These are phyloP conservation scores for Thecophora atra DNA, from an alignment of 2,888 invertebrate genomes.

Conservation along the genomic window DNA sequence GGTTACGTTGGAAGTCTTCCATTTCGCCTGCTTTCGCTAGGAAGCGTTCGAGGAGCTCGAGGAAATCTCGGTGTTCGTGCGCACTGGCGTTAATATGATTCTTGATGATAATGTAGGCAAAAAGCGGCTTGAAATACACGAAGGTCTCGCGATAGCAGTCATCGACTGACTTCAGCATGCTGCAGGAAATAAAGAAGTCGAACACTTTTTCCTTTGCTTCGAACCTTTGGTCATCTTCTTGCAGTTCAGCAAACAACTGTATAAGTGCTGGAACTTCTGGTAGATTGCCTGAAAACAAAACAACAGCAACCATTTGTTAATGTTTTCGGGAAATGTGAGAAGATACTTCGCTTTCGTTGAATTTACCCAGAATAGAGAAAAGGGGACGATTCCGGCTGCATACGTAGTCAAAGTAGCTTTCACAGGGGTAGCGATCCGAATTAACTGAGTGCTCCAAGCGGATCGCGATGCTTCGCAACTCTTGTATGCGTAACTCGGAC, in stretches of 20 bases:
- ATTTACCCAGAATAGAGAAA: slow-evolving; percentile 59
- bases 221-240: slow-evolving; percentile 57
- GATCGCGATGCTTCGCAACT: slow-evolving; percentile 53
- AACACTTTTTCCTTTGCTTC: slow-evolving; percentile 60
- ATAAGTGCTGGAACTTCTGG: slow-evolving; percentile 55
- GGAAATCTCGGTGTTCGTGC: slow-evolving; percentile 54
- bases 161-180: slow-evolving; percentile 53
- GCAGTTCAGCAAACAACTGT: slow-evolving; percentile 53
- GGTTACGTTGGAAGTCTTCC: slow-evolving; percentile 47
- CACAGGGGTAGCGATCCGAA: slow-evolving; percentile 56
- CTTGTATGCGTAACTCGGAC: slow-evolving; percentile 57
- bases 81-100: slow-evolving; percentile 49
- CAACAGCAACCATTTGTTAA: not conserved
- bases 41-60: slow-evolving; percentile 52
- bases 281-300: slow-evolving; percentile 50
- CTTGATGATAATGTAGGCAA: slow-evolving; percentile 59
- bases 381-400: slow-evolving; percentile 60
- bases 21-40: slow-evolving; percentile 46
- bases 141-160: slow-evolving; percentile 62
- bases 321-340: not conserved
- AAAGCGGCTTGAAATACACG: slow-evolving; percentile 60
- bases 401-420: slow-evolving; percentile 60
- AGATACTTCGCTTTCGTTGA: not conserved
- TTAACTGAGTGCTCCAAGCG: slow-evolving; percentile 56
- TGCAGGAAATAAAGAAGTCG: slow-evolving; percentile 62